A percentile compares a stretch with the other conserved stretches of the same genome.
These are phyloP conservation scores for Campoletis sonorensis DNA, from an alignment of 1,140 invertebrate genomes.

Conservation along the genomic window DNA sequence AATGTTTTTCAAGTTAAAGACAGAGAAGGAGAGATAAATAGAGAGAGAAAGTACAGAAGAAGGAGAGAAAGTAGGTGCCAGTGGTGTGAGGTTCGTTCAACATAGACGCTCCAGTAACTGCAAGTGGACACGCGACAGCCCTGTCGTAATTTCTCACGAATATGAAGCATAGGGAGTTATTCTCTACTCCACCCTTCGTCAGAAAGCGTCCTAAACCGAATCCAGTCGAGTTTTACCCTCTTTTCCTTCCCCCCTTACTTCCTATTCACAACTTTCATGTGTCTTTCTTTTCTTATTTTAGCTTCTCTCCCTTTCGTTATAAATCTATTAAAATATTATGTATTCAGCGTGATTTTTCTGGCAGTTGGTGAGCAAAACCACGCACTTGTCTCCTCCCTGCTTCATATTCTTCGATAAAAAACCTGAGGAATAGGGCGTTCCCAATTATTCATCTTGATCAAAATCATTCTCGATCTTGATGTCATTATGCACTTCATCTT, in stretches of 20 bases:
- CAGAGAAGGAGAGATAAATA: slow-evolving; percentile 46
- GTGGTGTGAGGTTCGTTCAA: slow-evolving; percentile 52
- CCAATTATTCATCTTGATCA: too few relatives aligned
- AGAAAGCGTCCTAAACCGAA: slow-evolving; percentile 30
- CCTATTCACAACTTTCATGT: neutral
- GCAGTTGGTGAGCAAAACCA: too few relatives aligned
- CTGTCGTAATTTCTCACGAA: slow-evolving; percentile 62
- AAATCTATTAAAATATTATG: too few relatives aligned
- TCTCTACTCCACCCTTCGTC: slow-evolving; percentile 49
- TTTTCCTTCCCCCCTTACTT: neutral
- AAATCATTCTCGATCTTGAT: too few relatives aligned
- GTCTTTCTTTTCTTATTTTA: neutral
- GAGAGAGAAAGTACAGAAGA: neutral
- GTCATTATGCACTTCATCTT: too few relatives aligned
- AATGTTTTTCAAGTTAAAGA: slow-evolving; percentile 45
- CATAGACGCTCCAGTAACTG: slow-evolving; percentile 57
- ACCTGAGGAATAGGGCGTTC: too few relatives aligned
- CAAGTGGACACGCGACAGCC: slow-evolving; percentile 62
- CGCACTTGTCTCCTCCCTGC: too few relatives aligned
- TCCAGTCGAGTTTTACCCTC: neutral
- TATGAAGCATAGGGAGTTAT: slow-evolving; percentile 53
- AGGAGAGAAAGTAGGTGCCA: slow-evolving; percentile 47
- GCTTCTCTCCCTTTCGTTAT: neutral
- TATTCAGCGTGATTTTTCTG: too few relatives aligned
- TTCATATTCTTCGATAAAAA: too few relatives aligned